Conservation (phyloP, 53 echinoderm and acorn worm species). For the Hippasteria phrygiana region DNA sequence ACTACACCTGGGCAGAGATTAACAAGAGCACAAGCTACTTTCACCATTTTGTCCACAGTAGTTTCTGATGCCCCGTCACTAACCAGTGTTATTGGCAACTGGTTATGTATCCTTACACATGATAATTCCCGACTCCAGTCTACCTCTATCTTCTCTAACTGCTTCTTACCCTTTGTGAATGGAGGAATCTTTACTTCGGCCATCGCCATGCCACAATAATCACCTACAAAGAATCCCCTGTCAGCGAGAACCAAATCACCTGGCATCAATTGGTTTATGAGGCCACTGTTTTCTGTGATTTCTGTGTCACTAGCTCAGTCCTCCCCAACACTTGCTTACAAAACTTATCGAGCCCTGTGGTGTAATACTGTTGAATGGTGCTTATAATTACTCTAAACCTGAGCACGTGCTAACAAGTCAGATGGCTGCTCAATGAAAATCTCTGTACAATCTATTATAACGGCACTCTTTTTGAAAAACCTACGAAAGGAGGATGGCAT, state of each 20-base stretch:
- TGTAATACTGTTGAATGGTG: constrained; percentile 57
- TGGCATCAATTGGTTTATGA: constrained; percentile 15
- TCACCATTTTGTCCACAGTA: no score
- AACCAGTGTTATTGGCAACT: not conserved
- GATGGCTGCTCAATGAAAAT: constrained; percentile 38
- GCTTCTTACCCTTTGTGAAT: constrained; percentile 43
- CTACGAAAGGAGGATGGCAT: constrained; percentile 1
- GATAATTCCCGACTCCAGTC: constrained; percentile 30
- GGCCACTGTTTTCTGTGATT: constrained; percentile 38
- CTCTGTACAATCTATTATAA: constrained; percentile 7
- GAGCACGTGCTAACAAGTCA: constrained; percentile 43
- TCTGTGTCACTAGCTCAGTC: constrained; percentile 41
- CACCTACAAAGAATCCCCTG: constrained; percentile 47
- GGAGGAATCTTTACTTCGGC: constrained; percentile 44
- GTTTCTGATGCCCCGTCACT: no score
- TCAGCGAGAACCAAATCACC: constrained; percentile 62
- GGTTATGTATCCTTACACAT: constrained; percentile 21
- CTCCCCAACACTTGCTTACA: constrained; percentile 48
- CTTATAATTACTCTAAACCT: constrained; percentile 37
- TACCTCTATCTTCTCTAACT: constrained; percentile 48
- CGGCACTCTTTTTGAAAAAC: not conserved
- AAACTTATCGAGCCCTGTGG: constrained; percentile 53
- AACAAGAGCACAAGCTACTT: no score
- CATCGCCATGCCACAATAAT: constrained; percentile 14
- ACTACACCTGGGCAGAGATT: no score